phyloP scores from a whole-genome alignment of 2,888 invertebrate genomes.

The Standfussiana lucernea region DNA sequence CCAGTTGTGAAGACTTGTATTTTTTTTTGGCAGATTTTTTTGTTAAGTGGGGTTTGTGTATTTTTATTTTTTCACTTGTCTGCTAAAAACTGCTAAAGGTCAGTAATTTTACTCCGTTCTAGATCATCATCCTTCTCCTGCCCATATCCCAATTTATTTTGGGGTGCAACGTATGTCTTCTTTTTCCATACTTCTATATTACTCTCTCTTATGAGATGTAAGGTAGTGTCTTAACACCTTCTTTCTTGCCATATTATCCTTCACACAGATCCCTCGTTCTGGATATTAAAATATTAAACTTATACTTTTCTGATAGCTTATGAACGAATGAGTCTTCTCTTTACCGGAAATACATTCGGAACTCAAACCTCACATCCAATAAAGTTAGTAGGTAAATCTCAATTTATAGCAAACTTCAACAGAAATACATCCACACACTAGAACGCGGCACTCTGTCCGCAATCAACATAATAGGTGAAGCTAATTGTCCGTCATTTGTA shows the following conservation, averaged over 20 bases:
- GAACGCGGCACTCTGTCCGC: slow-evolving; percentile 39
- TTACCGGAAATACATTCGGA: not conserved
- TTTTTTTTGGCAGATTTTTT: not conserved
- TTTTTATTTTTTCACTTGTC: not conserved
- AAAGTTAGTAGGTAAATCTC: not conserved
- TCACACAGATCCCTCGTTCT: no score
- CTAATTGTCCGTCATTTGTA: slow-evolving; percentile 65
- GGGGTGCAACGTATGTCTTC: no score
- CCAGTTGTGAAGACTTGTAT: no score
- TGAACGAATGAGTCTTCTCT: not conserved
- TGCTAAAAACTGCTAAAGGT: not conserved
- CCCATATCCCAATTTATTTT: no score
- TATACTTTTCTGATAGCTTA: not conserved
- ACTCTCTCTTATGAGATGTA: no score
- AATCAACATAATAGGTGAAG: slow-evolving; percentile 61
- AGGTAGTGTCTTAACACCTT: no score
- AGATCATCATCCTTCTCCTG: no score
- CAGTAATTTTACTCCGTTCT: not conserved
- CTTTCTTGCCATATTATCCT: no score
- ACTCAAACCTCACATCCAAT: not conserved
- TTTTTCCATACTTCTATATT: no score
- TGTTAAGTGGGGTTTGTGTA: not conserved
- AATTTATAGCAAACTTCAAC: slow-evolving; percentile 1
- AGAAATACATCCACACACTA: slow-evolving; percentile 28
- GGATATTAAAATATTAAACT: no score